phyloP scores from a whole-genome alignment of 2,888 invertebrate species.

The Tubulanus polymorphus region DNA sequence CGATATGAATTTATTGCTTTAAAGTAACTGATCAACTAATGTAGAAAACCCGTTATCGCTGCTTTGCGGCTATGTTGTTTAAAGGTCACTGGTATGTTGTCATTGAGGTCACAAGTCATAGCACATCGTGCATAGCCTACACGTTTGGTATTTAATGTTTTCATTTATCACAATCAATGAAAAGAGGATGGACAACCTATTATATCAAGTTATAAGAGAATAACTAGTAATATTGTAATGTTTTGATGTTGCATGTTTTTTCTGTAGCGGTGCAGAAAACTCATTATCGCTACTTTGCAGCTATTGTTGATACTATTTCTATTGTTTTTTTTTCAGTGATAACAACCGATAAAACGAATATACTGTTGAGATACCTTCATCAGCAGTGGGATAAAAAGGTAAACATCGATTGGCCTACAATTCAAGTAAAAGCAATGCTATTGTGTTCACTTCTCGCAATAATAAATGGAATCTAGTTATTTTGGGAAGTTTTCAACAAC shows the following conservation, averaged over 20 bases:
- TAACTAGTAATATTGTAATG: not conserved
- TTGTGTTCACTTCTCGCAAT: too few relatives aligned
- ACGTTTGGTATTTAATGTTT: not conserved
- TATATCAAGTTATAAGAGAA: not conserved
- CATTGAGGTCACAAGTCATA: too few relatives aligned
- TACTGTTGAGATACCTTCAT: conserved; percentile 85
- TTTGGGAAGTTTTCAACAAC: too few relatives aligned
- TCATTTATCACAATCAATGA: not conserved
- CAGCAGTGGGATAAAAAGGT: conserved; percentile 85
- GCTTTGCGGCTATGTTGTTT: too few relatives aligned
- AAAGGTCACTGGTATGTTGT: too few relatives aligned
- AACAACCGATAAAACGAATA: conserved; percentile 92
- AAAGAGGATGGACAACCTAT: not conserved
- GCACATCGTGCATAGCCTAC: too few relatives aligned
- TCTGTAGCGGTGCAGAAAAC: not conserved
- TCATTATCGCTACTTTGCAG: not conserved
- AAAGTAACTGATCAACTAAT: too few relatives aligned
- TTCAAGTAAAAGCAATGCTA: too few relatives aligned
- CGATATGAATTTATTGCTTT: too few relatives aligned
- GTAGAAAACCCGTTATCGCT: too few relatives aligned
- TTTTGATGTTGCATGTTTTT: not conserved
- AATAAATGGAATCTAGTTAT: too few relatives aligned
- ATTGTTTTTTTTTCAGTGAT: conserved; percentile 67
- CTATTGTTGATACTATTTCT: conserved; percentile 5
- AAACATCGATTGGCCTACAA: too few relatives aligned